Evolutionary conservation across 1,140 invertebrate species (phyloP), one percentile per base, ranked within the genome.

Genomic region (Drosophila subobscura): DNA sequence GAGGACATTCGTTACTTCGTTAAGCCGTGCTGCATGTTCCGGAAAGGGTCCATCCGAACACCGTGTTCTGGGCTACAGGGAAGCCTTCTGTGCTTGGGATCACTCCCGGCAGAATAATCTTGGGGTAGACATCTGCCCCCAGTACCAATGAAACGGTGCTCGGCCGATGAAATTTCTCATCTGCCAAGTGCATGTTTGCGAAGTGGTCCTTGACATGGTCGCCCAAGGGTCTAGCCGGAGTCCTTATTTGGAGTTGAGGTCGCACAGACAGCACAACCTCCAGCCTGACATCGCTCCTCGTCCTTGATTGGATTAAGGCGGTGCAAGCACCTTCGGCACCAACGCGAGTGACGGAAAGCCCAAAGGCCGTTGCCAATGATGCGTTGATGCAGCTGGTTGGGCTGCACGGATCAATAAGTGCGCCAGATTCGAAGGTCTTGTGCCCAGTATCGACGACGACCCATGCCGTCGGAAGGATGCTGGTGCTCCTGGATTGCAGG

Each of bases 11-110:
- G 16, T 20, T 1, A 20, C 16, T 20, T 20, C 16, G 16, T 27
- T 5, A 27, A 0, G 0, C 5, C 5, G 5, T 27, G 25, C 6
- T 6, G 5, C 25, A 27, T 0, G 25, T 27, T 5, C 25, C 25
- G 5, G 25, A 27, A 6, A 27, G 25, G 6, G 25, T 27, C 25
- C 25, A 27, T 0, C 25, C 25, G 25, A 27, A 27, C 25, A 6
- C 25, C 25, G 25, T 27, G 25, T 27, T 27, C 25, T 27, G 25
- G 1, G 25, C 25, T 0, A 33, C 8, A 2, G 29, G 29, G 7
- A 88, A 86, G 81, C 14, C 41, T n/a, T 42, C 41, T 4, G 29
- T 33, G 7, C 29, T 33, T 8, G 29, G 29, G 29, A 33, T 8
- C 29, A 33, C 29, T 33, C 29, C 41, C n/a, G 12, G 16, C 16